Base-by-base conservation (phyloP, 2,113 vertebrate genomes). In the Cottus gobio region DNA sequence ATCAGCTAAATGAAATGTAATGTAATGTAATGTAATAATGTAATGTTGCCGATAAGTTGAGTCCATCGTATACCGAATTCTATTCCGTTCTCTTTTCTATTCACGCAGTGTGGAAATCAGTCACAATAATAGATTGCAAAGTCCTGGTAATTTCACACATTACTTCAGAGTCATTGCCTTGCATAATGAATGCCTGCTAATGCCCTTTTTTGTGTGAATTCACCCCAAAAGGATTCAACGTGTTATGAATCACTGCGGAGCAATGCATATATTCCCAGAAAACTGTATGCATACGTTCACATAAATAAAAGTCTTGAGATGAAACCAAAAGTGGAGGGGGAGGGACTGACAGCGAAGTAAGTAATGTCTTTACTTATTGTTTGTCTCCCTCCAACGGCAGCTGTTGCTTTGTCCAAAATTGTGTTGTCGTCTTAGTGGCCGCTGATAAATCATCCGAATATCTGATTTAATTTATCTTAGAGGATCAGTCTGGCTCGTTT, bases 131-230 rank as follows among this genome's bases (percentile, higher is more conserved):
- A 75, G 69, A 89, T 89, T 74, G 83, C 81, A 86, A 83, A 89
- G 83, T 85, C 80, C 66, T 34, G 20, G 80, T 86, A 85, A 87
- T 90, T 85, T 87, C 60, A 75, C 83, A 90, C 72, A 89, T 87
- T 91, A 87, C 83, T 85, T 91, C 71, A 68, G 88, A 90, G 71
- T 83, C 88, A 88, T 85, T 89, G 76, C 75, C 72, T 69, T 87
- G 85, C 86, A 92, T 88, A 85, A 87, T 90, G 64, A 89, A 88
- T 88, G 84, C 56, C 56, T 30, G 77, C 87, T 89, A 90, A 89
- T 87, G 76, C 82, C 86, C 70, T 83, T 82, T 83, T 86, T 87
- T 85, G 73, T 73, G 84, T 86, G 83, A 91, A 89, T 87, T 87
- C 77, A 69, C 76, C 68, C 85, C 80, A 90, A 91, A 57, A 85